Base-by-base conservation (phyloP, 2,113 vertebrate genomes). In the Ophthalmolycus amberensis region DNA sequence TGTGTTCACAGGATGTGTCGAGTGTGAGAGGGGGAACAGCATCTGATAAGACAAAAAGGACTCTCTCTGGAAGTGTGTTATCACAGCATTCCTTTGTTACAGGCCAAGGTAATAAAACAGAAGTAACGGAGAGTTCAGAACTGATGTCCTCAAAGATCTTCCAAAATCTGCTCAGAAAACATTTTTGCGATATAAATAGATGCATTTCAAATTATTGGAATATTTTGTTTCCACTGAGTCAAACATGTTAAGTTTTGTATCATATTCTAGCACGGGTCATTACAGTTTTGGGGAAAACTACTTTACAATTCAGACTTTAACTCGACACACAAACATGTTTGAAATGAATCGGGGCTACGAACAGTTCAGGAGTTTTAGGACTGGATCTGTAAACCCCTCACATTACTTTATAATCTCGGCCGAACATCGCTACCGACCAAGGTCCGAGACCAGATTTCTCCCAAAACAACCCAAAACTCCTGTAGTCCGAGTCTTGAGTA, bases 41-140 rank as follows among this genome's bases (percentile, higher is more conserved):
- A 46, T 76, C 64, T 58, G 59, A 71, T 71, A 71, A 77, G 62
- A 85, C 6, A 62, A 73, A 71, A 11, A 74, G 15, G 34, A 60
- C 27, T 22, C 16, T 32, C 9, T 20, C 9, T 59, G 5, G 6
- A 78, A 48, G 32, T 16, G 22, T 11, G 14, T 64, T 58, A 84
- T 66, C 69, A 86, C 82, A 80, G 81, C 29, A 62, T 79, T 76
- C 37, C 29, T 80, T 79, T 62, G 77, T 71, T 71, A 4, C 12
- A 71, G 56, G 70, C 38, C 44, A 69, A 73, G 70, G 48, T 70
- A 56, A 79, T 69, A 44, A 52, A 76, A 56, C 2, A 46, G 9
- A 64, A 50, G 25, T 16, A 50, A 27, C 4, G 27, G 9, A 65
- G 32, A 73, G 8, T 58, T n/a, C 27, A 71, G 32, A 27, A 56